These are phyloP conservation scores for Urosaurus nigricauda DNA, from an alignment of 2,797 vertebrate genomes.

Conservation along the genomic window DNA sequence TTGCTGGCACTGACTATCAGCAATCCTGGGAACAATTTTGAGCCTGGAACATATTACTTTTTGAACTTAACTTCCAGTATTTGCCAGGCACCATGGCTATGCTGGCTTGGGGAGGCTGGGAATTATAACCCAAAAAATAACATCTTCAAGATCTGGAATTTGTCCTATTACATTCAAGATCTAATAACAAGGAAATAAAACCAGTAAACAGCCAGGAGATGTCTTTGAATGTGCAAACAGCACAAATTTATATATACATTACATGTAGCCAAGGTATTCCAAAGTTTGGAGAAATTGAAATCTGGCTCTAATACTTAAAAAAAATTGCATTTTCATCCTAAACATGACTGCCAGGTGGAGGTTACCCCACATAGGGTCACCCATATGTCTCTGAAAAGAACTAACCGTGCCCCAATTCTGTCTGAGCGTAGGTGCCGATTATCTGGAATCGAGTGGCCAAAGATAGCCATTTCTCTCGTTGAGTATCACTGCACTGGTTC, in stretches of 20 bases:
- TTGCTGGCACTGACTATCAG: not conserved
- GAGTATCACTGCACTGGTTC: constrained; percentile 87
- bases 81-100: too few relatives aligned
- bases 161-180: not conserved
- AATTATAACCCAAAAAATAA: too few relatives aligned
- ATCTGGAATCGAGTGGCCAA: constrained; percentile 81
- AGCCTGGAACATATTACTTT: too few relatives aligned
- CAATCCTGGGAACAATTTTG: not conserved
- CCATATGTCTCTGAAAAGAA: constrained; percentile 76
- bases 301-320: not conserved
- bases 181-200: constrained; percentile 4
- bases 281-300: not conserved
- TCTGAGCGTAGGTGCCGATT: constrained; percentile 96
- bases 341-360: constrained; percentile 39
- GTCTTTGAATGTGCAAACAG: constrained; percentile 27
- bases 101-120: too few relatives aligned
- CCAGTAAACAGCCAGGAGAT: constrained; percentile 58
- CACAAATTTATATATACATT: not conserved
- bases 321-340: constrained; percentile 25
- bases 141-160: too few relatives aligned
- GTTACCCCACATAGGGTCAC: constrained; percentile 63
- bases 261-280: not conserved
- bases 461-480: constrained; percentile 90
- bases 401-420: constrained; percentile 98
- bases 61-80: too few relatives aligned